These are phyloP conservation scores for Microhierax caerulescens DNA, from an alignment of 2,797 vertebrate genomes.

Conservation along the genomic window DNA sequence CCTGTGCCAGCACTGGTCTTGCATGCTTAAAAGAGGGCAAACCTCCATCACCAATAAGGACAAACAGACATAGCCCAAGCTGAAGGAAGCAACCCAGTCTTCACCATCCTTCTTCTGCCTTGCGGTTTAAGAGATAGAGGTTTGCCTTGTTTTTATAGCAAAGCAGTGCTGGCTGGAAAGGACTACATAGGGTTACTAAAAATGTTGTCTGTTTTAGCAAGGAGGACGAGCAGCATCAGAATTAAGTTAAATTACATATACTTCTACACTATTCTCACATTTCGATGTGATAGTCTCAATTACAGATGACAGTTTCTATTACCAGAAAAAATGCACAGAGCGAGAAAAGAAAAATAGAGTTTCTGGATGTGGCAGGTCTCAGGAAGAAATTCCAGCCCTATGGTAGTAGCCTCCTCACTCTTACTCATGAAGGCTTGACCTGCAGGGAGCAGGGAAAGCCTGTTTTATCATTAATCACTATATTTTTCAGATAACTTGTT, in stretches of 20 bases:
- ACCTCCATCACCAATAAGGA: not conserved
- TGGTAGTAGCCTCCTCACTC: not conserved
- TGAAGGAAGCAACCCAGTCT: not conserved
- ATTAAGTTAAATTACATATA: not conserved
- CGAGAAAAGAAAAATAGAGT: not conserved
- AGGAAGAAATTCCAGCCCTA: not conserved
- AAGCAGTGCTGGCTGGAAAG: not conserved
- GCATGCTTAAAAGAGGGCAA: not conserved
- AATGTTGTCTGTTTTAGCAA: not conserved
- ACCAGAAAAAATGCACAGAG: not conserved
- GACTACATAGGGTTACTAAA: not conserved
- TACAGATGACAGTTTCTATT: conserved; percentile 38
- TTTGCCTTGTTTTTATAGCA: not conserved
- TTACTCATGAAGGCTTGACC: not conserved
- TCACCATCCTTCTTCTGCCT: not conserved
- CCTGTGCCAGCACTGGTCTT: not conserved
- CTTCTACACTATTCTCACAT: not conserved
- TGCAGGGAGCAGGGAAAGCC: not conserved
- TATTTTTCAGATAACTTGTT: not conserved
- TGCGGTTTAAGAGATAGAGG: not conserved
- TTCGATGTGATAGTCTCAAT: conserved; percentile 15
- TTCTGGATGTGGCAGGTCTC: not conserved
- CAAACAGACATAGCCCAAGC: not conserved
- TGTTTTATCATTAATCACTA: not conserved
- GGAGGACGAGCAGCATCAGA: not conserved